Base-by-base conservation (phyloP, 2,888 invertebrate species). In the Pterostichus niger region DNA sequence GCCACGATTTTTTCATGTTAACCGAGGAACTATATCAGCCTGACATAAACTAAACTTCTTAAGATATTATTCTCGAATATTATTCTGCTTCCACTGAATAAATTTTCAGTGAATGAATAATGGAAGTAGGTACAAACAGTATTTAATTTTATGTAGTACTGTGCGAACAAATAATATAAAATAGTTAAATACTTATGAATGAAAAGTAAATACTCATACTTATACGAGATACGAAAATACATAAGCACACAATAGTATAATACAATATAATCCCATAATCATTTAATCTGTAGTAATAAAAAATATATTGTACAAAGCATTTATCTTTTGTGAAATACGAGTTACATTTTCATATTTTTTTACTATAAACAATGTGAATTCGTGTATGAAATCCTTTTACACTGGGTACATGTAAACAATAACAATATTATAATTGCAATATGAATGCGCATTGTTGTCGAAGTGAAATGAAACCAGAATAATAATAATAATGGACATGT, bases 381-480 rank as follows among this genome's bases (percentile, higher is more conserved):
- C 68, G 13, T 68, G 80, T 80, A 68, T 49, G 40, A 80, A 80
- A 80, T 80, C 40, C 49, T n/a, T n/a, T 49, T 11, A 49, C n/a
- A 40, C 6, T 40, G 40, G 7, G 6, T 40, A 9, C 40, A 59
- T 59, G 31, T 64, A 35, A 6, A 49, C 64, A 64, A 64, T 40
- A 64, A 40, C 59, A 78, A 15, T 11, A 61, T 54, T 56, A 52
- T 79, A 79, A 79, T 79, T 79, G 78, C 46, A 79, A 17, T 61
- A 24, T 79, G 61, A 49, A 75, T 79, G 11, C 17, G 61, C 61
- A 79, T 79, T 79, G 78, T 79, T 61, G 46, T n/a, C 56, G 54
- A 31, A 54, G 76, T 52, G 76, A 76, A 76, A 54, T 76, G 76
- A n/a, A 13, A 35, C 17, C 40, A 35, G 54, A 76, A 76, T 76